Conservation (phyloP, 2,113 vertebrate species). For the Podarcis muralis region DNA sequence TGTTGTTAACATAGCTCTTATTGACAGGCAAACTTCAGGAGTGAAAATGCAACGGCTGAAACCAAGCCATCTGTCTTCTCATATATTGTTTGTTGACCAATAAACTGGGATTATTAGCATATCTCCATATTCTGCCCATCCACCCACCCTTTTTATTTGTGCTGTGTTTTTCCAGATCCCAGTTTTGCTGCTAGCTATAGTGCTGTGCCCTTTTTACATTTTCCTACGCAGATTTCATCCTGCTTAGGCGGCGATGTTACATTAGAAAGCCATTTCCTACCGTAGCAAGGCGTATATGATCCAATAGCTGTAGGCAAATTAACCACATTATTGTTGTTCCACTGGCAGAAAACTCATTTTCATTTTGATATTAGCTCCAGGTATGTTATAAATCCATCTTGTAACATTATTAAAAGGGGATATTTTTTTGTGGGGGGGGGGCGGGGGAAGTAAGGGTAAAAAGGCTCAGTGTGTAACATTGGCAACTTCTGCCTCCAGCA, state of each 20-base stretch:
- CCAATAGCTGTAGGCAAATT: conserved; percentile 32
- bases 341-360: conserved; percentile 35
- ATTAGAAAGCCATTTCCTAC: conserved; percentile 25
- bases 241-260: not conserved
- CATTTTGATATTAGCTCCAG: conserved; percentile 32
- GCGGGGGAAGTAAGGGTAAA: not conserved
- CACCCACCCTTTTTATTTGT: not conserved
- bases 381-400: conserved; percentile 37
- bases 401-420: conserved; percentile 8
- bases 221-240: conserved; percentile 6
- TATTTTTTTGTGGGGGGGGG: too few species aligned
- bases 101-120: not conserved
- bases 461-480: not conserved
- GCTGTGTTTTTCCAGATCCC: not conserved
- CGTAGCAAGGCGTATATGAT: conserved; percentile 4
- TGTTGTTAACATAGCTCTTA: not conserved
- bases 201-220: conserved; percentile 2
- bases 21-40: not conserved
- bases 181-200: not conserved
- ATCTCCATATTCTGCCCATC: not conserved
- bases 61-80: not conserved
- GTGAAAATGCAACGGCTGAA: not conserved
- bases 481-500: not conserved
- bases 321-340: conserved; percentile 26
- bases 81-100: not conserved